Conservation (phyloP, 1,140 invertebrate genomes). For the Rhyacophila brunnea region DNA sequence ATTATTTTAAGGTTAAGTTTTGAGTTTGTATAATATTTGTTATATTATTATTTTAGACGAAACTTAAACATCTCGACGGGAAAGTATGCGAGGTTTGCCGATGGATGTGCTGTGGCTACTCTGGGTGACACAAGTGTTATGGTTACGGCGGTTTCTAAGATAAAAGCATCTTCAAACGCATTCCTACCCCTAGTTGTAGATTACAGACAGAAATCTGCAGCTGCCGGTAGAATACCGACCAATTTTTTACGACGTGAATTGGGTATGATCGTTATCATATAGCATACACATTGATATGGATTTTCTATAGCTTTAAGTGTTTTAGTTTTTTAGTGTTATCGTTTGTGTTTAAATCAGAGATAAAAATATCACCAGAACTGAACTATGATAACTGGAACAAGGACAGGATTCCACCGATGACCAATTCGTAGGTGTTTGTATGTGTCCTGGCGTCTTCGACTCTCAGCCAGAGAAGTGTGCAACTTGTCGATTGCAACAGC, state of each 20-base stretch:
- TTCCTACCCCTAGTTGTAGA: conserved; percentile 91
- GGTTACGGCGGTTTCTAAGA: conserved; percentile 84
- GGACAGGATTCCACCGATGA: too few relatives aligned
- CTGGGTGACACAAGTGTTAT: conserved; percentile 88
- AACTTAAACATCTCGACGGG: conserved; percentile 69
- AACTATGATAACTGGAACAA: too few relatives aligned
- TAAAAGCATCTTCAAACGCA: conserved; percentile 58
- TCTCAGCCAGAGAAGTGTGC: too few relatives aligned
- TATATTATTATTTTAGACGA: conserved; percentile 16
- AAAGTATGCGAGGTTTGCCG: conserved; percentile 82
- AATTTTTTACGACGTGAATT: conserved; percentile 92
- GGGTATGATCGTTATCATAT: conserved; percentile 42
- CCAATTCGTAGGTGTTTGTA: too few relatives aligned
- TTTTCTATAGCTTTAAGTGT: too few relatives aligned
- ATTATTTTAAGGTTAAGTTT: conserved; percentile 19
- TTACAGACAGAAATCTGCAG: conserved; percentile 92
- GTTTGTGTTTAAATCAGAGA: too few relatives aligned
- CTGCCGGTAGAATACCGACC: conserved; percentile 93
- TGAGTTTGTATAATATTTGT: conserved; percentile 3
- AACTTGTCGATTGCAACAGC: too few relatives aligned
- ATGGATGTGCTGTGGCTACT: conserved; percentile 78
- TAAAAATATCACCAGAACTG: too few relatives aligned
- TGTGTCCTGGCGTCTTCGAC: too few relatives aligned
- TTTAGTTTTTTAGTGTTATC: too few relatives aligned
- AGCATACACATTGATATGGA: too few relatives aligned